Evolutionary conservation across 2,888 invertebrate species (phyloP).

Genomic region (Lithophane semibrunnea): DNA sequence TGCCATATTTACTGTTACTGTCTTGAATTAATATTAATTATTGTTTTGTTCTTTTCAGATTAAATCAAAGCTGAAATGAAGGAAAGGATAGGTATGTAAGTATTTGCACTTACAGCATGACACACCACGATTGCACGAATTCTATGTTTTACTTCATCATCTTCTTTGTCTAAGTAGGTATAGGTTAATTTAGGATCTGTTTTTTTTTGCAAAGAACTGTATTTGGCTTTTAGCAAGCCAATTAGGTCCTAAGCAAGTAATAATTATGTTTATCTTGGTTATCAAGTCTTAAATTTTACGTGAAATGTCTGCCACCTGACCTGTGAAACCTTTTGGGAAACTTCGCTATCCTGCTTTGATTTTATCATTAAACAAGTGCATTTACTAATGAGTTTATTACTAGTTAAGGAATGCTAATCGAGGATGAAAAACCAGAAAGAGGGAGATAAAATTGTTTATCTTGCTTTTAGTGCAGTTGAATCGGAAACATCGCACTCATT

Average conservation of each 20-base stretch:
- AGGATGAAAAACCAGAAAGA: not conserved
- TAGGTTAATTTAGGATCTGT: not conserved
- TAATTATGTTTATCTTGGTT: not conserved
- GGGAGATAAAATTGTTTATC: not conserved
- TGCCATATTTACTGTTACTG: not conserved
- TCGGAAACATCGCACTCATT: slow-evolving; percentile 11
- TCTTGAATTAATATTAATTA: slow-evolving; percentile 11
- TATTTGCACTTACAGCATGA: slow-evolving; percentile 34
- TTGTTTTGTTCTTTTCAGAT: slow-evolving; percentile 76
- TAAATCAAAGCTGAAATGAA: slow-evolving; percentile 82
- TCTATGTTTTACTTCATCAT: not conserved
- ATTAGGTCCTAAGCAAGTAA: not conserved
- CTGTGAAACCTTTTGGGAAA: not conserved
- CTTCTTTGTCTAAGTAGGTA: not conserved
- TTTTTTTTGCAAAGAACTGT: not conserved
- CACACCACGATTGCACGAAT: not conserved
- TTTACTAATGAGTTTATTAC: slow-evolving; percentile 16
- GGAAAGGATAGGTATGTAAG: slow-evolving; percentile 80
- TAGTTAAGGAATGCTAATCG: not conserved
- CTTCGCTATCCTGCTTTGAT: not conserved
- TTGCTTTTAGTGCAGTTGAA: slow-evolving; percentile 8
- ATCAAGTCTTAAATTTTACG: slow-evolving; percentile 13
- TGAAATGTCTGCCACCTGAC: not conserved
- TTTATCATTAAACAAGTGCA: slow-evolving; percentile 16
- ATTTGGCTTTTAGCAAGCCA: not conserved